Conservation (phyloP, 2,888 invertebrate species). For the Caenorhabditis sp. region DNA sequence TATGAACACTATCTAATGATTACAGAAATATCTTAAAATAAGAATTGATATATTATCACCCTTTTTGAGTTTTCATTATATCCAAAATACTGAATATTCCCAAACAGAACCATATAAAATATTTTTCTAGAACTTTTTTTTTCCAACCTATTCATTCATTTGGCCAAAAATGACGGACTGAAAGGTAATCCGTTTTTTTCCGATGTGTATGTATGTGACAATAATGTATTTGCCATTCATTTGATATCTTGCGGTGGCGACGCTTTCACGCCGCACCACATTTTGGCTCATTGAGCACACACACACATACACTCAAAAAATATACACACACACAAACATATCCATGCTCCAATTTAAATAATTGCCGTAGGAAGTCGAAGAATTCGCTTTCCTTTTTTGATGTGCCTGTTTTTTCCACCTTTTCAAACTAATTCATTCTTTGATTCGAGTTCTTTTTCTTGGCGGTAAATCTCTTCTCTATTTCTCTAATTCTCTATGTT, state of each 20-base stretch:
- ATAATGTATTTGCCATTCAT: neutral
- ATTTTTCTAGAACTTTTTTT: no score
- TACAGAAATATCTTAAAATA: no score
- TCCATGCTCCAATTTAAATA: conserved; percentile 2
- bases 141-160: neutral
- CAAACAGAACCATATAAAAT: no score
- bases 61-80: no score
- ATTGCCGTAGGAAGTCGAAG: conserved; percentile 4
- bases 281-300: neutral
- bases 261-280: neutral
- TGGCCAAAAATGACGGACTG: neutral
- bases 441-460: neutral
- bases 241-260: neutral
- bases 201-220: neutral
- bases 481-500: neutral
- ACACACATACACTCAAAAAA: neutral
- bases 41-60: no score
- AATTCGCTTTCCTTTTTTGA: neutral
- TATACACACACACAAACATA: neutral
- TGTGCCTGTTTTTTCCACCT: neutral
- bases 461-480: neutral
- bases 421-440: neutral
- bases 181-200: neutral
- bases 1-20: no score
- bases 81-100: no score